Evolutionary conservation across 2,888 invertebrate species (phyloP).

Genomic region (Rhopalosiphum nymphaeae): DNA sequence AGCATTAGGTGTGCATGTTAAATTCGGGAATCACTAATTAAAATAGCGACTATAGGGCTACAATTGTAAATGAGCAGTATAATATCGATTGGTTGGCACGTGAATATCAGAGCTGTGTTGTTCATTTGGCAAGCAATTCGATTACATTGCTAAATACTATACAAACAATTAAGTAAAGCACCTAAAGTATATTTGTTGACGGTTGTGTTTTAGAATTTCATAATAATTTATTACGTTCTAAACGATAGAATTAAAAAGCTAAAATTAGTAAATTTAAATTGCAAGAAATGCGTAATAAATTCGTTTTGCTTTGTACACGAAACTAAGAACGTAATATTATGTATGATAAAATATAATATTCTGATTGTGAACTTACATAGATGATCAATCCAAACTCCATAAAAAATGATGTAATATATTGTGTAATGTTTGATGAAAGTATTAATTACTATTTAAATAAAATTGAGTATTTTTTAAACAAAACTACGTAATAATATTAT

Average conservation of each 20-base stretch:
- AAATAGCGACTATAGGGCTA: background rate
- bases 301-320: background rate
- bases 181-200: slow-evolving; percentile 18
- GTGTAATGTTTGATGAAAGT: background rate
- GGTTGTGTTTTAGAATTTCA: background rate
- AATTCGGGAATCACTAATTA: slow-evolving; percentile 12
- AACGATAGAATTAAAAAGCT: background rate
- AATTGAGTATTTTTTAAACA: background rate
- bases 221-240: slow-evolving; percentile 2
- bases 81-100: slow-evolving; percentile 28
- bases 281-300: background rate
- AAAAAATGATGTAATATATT: background rate
- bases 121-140: slow-evolving; percentile 20
- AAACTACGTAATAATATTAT: background rate
- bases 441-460: background rate
- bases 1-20: background rate
- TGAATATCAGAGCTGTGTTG: background rate
- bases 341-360: background rate
- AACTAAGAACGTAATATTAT: background rate
- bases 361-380: background rate
- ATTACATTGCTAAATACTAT: slow-evolving; percentile 19
- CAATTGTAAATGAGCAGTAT: background rate
- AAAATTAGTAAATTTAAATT: background rate
- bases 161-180: background rate
- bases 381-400: background rate